Evolutionary conservation across 2,888 invertebrate species (phyloP).

Genomic region (Mythimna ferrago): DNA sequence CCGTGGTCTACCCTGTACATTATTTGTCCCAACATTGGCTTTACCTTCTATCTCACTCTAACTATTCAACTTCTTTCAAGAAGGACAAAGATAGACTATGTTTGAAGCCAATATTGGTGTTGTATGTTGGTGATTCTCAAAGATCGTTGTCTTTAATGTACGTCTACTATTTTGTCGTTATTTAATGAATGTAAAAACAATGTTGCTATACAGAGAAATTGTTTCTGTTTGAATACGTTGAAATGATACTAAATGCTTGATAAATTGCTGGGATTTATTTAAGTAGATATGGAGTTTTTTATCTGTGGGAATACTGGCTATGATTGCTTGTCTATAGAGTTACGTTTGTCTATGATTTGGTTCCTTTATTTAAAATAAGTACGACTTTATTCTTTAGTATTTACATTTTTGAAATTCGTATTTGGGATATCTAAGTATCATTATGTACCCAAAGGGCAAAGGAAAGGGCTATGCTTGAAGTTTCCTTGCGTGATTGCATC

Average conservation of each 20-base stretch:
- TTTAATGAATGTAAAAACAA: conserved; percentile 66
- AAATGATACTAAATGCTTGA: conserved; percentile 56
- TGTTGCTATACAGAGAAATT: conserved; percentile 59
- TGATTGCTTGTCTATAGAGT: not conserved
- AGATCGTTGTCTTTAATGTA: conserved; percentile 69
- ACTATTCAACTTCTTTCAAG: not conserved
- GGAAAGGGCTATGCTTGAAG: too few relatives aligned
- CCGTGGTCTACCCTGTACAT: conserved; percentile 58
- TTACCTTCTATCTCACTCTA: conserved; percentile 23
- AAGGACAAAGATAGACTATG: conserved; percentile 4
- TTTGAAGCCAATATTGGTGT: conserved; percentile 40
- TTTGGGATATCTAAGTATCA: not conserved
- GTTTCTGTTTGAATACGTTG: conserved; percentile 58
- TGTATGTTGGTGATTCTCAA: conserved; percentile 48
- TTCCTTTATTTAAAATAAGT: too few relatives aligned
- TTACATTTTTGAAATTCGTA: too few relatives aligned
- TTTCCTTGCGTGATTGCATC: too few relatives aligned
- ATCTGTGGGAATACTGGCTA: not conserved
- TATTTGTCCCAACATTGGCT: conserved; percentile 62
- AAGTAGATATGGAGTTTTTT: not conserved
- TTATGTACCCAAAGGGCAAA: too few relatives aligned
- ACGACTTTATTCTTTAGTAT: not conserved
- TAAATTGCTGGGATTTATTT: conserved; percentile 39
- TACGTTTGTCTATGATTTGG: not conserved
- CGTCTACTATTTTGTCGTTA: conserved; percentile 67